phyloP scores from a whole-genome alignment of 2,797 vertebrate genomes.

The Mallotus villosus region DNA sequence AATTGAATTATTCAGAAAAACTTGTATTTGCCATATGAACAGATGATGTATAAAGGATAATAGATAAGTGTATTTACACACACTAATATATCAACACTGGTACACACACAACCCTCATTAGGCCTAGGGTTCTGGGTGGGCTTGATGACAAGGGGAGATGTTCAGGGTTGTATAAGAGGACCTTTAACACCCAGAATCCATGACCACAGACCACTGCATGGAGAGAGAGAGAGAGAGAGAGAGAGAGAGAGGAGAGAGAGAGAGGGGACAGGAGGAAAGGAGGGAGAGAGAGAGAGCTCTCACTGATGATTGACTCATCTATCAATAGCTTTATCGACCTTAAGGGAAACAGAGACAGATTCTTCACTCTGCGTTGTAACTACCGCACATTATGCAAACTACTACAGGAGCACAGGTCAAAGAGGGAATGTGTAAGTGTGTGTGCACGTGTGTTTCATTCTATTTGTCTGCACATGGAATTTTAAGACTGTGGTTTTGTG shows the following conservation, averaged over 20 bases:
- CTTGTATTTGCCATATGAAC: too few relatives aligned
- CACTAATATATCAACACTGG: too few relatives aligned
- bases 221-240: not conserved
- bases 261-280: not conserved
- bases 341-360: slow-evolving; percentile 39
- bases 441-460: not conserved
- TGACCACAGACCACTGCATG: slow-evolving; percentile 16
- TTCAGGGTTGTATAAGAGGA: slow-evolving; percentile 18
- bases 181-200: slow-evolving; percentile 20
- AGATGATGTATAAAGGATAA: too few relatives aligned
- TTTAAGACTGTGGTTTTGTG: not conserved
- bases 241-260: not conserved
- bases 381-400: slow-evolving; percentile 41
- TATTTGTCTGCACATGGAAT: not conserved
- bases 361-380: slow-evolving; percentile 30
- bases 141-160: not conserved
- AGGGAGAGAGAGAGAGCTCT: not conserved
- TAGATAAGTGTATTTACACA: too few relatives aligned
- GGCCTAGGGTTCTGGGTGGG: too few relatives aligned
- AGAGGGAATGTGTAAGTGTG: not conserved
- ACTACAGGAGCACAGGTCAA: slow-evolving; percentile 8
- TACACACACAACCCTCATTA: too few relatives aligned
- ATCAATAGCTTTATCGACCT: slow-evolving; percentile 43
- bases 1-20: too few relatives aligned
- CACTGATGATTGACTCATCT: slow-evolving; percentile 43